phyloP scores from a whole-genome alignment of 2,797 vertebrate species.

The Valencia hispanica region DNA sequence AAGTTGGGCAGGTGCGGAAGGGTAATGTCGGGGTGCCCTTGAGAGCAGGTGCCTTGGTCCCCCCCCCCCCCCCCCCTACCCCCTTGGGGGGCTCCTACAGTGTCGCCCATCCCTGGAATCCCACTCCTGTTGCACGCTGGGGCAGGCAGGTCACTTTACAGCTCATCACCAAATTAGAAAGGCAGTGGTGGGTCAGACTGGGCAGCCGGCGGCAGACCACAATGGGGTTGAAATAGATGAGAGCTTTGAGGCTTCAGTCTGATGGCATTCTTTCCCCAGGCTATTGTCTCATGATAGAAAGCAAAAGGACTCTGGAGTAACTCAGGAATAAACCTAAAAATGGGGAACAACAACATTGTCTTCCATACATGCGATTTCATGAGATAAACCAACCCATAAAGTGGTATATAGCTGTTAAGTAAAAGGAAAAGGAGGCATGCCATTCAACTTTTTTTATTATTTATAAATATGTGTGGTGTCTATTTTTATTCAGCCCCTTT shows the following conservation, averaged over 20 bases:
- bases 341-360: neutral
- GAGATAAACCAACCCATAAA: too few relatives aligned
- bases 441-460: too few relatives aligned
- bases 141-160: slow-evolving; percentile 79
- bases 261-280: slow-evolving; percentile 47
- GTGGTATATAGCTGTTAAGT: neutral
- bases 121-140: slow-evolving; percentile 63
- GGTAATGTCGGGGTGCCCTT: slow-evolving; percentile 71
- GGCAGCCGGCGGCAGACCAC: slow-evolving; percentile 57
- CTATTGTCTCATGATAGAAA: slow-evolving; percentile 36
- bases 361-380: neutral
- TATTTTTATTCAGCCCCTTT: too few relatives aligned
- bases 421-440: neutral
- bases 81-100: too few relatives aligned
- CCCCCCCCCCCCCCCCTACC: too few relatives aligned
- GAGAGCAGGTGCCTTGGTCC: slow-evolving; percentile 53
- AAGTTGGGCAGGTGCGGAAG: slow-evolving; percentile 40
- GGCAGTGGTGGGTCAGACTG: slow-evolving; percentile 57
- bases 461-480: too few relatives aligned
- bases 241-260: slow-evolving; percentile 36
- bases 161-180: slow-evolving; percentile 83
- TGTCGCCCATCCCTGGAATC: slow-evolving; percentile 74
- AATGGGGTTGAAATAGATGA: slow-evolving; percentile 64
- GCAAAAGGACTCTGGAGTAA: slow-evolving; percentile 18
- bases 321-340: slow-evolving; percentile 26